Evolutionary conservation across 2,888 invertebrate genomes (phyloP).

Genomic region (Pyrgus malvae): DNA sequence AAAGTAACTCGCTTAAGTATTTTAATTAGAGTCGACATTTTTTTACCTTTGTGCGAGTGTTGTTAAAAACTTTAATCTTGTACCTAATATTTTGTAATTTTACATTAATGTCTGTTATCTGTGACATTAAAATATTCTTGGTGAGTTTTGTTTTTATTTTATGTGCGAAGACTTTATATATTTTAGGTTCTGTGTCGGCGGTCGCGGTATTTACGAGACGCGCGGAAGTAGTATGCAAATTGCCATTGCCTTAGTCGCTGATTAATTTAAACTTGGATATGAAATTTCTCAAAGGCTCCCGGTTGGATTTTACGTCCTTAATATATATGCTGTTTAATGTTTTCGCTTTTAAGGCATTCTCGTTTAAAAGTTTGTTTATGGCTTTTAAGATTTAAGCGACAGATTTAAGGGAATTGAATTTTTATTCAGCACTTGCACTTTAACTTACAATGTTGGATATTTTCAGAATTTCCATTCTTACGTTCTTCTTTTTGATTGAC

Average conservation of each 20-base stretch:
- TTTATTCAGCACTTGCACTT: not conserved
- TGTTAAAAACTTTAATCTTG: slow-evolving; percentile 20
- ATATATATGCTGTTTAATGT: slow-evolving; percentile 6
- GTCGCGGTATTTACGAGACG: slow-evolving; percentile 14
- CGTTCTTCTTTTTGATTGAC: slow-evolving; percentile 15
- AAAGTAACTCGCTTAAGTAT: slow-evolving; percentile 11
- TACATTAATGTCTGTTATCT: slow-evolving; percentile 19
- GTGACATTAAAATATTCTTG: slow-evolving; percentile 19
- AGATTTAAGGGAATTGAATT: not conserved
- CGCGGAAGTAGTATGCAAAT: slow-evolving; percentile 13
- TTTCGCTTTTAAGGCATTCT: slow-evolving; percentile 4
- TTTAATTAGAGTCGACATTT: slow-evolving; percentile 21
- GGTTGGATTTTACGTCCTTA: not conserved
- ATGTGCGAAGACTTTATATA: slow-evolving; percentile 4
- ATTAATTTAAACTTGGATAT: slow-evolving; percentile 15
- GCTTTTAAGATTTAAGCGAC: not conserved
- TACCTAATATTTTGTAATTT: slow-evolving; percentile 8
- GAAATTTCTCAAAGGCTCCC: slow-evolving; percentile 10
- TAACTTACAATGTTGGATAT: not conserved
- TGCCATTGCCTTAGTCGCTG: slow-evolving; percentile 12
- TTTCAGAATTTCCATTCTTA: slow-evolving; percentile 17
- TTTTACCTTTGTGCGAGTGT: slow-evolving; percentile 7
- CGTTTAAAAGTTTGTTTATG: slow-evolving; percentile 8
- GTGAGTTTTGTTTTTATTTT: slow-evolving; percentile 15
- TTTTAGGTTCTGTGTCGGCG: slow-evolving; percentile 14